phyloP scores from a whole-genome alignment of 2,113 vertebrate species.

The Passer montanus region DNA sequence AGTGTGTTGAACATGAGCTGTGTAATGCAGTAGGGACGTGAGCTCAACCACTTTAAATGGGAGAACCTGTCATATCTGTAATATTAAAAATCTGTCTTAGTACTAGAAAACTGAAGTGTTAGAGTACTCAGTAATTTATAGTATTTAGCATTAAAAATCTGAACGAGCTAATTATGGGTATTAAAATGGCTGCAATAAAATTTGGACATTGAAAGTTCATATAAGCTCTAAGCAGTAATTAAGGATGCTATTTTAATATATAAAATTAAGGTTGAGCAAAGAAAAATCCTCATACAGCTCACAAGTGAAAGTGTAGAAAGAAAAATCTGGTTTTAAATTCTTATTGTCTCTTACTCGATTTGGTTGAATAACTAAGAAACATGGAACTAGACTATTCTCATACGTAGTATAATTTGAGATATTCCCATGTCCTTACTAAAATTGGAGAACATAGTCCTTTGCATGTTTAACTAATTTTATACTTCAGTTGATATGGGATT shows the following conservation, averaged over 20 bases:
- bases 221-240: conserved; percentile 4
- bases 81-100: neutral
- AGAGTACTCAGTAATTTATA: neutral
- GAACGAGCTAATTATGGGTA: neutral
- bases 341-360: neutral
- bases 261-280: neutral
- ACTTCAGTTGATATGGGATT: neutral
- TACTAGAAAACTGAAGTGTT: neutral
- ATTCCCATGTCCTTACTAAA: neutral
- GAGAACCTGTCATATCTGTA: neutral
- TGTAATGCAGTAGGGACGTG: neutral
- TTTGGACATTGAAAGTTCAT: neutral
- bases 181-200: conserved; percentile 9
- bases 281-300: neutral
- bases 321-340: neutral
- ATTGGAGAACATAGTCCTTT: neutral
- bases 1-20: neutral
- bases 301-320: neutral
- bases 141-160: neutral
- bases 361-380: neutral
- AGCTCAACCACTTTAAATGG: neutral
- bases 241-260: conserved; percentile 19
- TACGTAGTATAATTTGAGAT: neutral
- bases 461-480: neutral
- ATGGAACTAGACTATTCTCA: neutral